Base-by-base conservation (phyloP, 2,797 vertebrate species). In the Pelobates cultripes region DNA sequence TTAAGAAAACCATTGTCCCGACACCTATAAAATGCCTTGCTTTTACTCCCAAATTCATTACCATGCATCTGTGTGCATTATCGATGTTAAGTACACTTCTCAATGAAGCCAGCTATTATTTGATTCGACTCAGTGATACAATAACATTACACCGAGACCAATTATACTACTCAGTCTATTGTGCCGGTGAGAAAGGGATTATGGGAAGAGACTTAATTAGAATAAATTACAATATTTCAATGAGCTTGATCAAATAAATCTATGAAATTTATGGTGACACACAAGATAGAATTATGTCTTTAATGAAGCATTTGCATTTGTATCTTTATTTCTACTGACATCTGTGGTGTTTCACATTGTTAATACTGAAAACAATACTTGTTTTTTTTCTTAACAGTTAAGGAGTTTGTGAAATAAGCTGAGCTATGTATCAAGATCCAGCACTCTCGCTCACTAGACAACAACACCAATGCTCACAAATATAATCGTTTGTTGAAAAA, bases 221-320 rank as follows among this genome's bases (percentile, higher is more conserved):
- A 64, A 64, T 64, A 64, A 64, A 64, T 64, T 64, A 64, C 61
- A 64, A 64, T 64, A 64, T 64, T 64, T 64, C 28, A 64, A 64
- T 64, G 17, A 64, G 61, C 61, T 28, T 7, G 14, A 7, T 40
- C 61, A 17, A 64, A 64, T 64, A 64, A 64, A 64, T 64, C 61
- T 41, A 40, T 64, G 61, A 28, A 64, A 64, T 2, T 17, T 64
- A 64, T 64, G 6, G 61, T 64, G n/a, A 64, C 61, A 64, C 61
- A 64, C 61, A 28, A 5, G 28, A 3, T 7, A 64, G 61, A 40
- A 17, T 64, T 41, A 64, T 64, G 6, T 64, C 17, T 7, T 28
- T 64, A 6, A 64, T 64, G 61, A n/a, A 28, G 4, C n/a, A 28
- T 51, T 51, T 28, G 28, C 28, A 28, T 60, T 64, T 64, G 61